phyloP scores from a whole-genome alignment of 2,113 vertebrate species.

The Porphyrio hochstetteri region DNA sequence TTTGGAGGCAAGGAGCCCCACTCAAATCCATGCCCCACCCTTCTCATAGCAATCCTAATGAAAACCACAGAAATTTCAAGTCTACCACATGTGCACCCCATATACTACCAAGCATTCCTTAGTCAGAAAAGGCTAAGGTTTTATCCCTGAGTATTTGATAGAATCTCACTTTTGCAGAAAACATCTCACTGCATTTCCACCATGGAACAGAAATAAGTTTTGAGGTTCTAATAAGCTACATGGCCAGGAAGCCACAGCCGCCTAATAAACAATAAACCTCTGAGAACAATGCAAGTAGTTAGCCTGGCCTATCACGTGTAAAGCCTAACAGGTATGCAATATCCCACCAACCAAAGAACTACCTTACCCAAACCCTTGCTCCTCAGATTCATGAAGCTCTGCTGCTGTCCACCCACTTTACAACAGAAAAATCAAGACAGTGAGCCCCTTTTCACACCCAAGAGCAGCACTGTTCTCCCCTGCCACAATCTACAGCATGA shows the following conservation, averaged over 20 bases:
- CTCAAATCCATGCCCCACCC: background rate
- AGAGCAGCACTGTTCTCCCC: background rate
- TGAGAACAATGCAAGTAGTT: background rate
- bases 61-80: background rate
- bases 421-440: background rate
- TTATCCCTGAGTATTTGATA: background rate
- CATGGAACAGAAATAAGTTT: background rate
- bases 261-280: background rate
- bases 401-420: background rate
- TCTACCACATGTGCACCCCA: background rate
- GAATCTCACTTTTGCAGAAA: background rate
- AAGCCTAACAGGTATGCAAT: background rate
- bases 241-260: background rate
- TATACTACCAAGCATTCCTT: background rate
- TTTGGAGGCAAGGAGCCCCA: background rate
- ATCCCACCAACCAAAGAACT: background rate
- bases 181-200: background rate
- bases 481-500: background rate
- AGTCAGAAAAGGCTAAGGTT: background rate
- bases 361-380: background rate
- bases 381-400: background rate
- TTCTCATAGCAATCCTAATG: background rate
- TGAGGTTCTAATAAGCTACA: background rate
- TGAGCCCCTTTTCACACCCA: background rate
- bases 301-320: background rate